These are phyloP conservation scores for Syrista parreyssii DNA, from an alignment of 2,888 invertebrate genomes.

Conservation along the genomic window DNA sequence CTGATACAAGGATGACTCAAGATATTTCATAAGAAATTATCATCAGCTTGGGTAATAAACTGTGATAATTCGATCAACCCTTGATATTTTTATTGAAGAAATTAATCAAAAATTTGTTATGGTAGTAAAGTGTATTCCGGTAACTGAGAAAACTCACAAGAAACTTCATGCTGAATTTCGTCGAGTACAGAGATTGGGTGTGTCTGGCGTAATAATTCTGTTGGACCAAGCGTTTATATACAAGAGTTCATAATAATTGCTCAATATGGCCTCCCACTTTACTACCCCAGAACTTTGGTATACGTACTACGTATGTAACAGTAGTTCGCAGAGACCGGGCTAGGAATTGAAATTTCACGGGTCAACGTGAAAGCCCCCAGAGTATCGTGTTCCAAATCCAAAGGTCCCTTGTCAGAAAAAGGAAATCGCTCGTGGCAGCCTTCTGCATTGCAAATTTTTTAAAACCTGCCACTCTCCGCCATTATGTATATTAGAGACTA, in stretches of 20 bases:
- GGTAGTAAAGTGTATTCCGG: too few relatives aligned
- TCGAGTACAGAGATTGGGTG: slow-evolving; percentile 10
- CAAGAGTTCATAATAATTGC: slow-evolving; percentile 22
- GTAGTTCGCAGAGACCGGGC: slow-evolving; percentile 1
- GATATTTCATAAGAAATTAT: too few relatives aligned
- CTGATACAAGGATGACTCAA: too few relatives aligned
- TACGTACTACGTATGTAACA: background rate
- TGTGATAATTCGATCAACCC: too few relatives aligned
- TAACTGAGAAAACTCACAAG: slow-evolving; percentile 21
- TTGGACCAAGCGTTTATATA: slow-evolving; percentile 24
- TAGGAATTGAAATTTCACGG: slow-evolving; percentile 22
- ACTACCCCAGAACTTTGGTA: slow-evolving; percentile 6
- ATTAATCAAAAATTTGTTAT: too few relatives aligned
- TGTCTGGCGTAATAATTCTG: slow-evolving; percentile 7
- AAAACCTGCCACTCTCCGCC: too few relatives aligned
- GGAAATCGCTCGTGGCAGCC: too few relatives aligned
- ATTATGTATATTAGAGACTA: too few relatives aligned
- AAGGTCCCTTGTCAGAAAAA: background rate
- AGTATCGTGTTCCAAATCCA: background rate
- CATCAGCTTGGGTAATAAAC: too few relatives aligned
- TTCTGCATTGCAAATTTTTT: too few relatives aligned
- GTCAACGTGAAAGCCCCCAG: slow-evolving; percentile 19
- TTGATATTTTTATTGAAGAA: too few relatives aligned
- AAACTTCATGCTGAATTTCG: slow-evolving; percentile 25
- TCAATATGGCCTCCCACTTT: slow-evolving; percentile 19